These are phyloP conservation scores for Cataglyphis altisquamis DNA, from an alignment of 2,888 invertebrate genomes.

Conservation along the genomic window DNA sequence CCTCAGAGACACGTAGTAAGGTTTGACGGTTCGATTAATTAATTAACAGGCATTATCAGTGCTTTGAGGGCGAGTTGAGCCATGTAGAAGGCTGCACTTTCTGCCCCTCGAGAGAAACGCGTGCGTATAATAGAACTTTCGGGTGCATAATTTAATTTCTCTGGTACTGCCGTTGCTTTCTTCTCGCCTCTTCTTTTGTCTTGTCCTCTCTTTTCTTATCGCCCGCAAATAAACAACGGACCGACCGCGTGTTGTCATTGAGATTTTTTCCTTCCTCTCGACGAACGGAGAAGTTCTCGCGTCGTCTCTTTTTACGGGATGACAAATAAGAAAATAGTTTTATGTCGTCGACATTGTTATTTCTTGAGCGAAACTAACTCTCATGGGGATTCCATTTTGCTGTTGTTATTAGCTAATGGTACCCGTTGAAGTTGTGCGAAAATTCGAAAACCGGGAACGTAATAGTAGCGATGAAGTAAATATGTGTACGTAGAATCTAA, in stretches of 20 bases:
- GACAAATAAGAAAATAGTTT: conserved; percentile 50
- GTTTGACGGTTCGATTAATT: conserved; percentile 70
- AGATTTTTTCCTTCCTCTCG: conserved; percentile 1
- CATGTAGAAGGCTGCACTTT: conserved; percentile 15
- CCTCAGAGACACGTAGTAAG: conserved; percentile 53
- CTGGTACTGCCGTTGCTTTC: not conserved
- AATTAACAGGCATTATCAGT: conserved; percentile 71
- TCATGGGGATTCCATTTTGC: conserved; percentile 2
- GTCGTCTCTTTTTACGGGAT: conserved; percentile 20
- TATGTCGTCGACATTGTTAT: conserved; percentile 32
- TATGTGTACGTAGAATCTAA: not conserved
- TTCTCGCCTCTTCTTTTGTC: not conserved
- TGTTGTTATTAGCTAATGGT: conserved; percentile 56
- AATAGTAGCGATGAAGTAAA: not conserved
- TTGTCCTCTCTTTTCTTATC: conserved; percentile 7
- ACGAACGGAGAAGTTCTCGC: conserved; percentile 27
- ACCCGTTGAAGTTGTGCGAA: conserved; percentile 23
- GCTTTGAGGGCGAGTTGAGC: conserved; percentile 44
- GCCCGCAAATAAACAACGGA: conserved; percentile 29
- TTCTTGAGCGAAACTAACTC: conserved; percentile 34
- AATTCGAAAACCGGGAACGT: conserved; percentile 34
- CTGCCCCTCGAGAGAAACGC: conserved; percentile 1
- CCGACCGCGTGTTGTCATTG: conserved; percentile 28
- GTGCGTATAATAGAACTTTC: not conserved
- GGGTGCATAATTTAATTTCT: conserved; percentile 38